Evolutionary conservation across 2,888 invertebrate genomes (phyloP).

Genomic region (Lasiommata megera): DNA sequence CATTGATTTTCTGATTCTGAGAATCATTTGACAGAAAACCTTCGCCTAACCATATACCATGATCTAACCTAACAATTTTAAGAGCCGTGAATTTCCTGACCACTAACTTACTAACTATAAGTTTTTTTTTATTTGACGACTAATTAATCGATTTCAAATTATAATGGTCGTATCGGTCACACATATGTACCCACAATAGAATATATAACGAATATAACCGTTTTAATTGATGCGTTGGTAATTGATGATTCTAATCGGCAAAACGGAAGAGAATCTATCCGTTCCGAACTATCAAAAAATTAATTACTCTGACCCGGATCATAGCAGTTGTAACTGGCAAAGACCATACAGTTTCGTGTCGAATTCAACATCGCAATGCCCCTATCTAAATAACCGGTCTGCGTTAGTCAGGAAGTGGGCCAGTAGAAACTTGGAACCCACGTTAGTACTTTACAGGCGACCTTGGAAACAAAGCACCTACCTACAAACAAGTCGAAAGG

Average conservation of each 20-base stretch:
- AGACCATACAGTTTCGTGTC: conserved; percentile 50
- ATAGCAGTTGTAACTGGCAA: conserved; percentile 22
- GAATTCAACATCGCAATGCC: conserved; percentile 46
- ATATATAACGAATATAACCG: conserved; percentile 2
- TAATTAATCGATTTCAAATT: background rate
- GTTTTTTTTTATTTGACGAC: too few relatives aligned
- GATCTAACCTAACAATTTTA: too few relatives aligned
- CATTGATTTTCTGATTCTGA: too few relatives aligned
- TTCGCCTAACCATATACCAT: too few relatives aligned
- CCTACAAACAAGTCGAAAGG: conserved; percentile 13
- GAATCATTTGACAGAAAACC: too few relatives aligned
- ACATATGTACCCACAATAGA: background rate
- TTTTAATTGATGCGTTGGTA: conserved; percentile 15
- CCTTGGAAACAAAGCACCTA: conserved; percentile 63
- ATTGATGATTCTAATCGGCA: conserved; percentile 7
- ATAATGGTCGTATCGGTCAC: conserved; percentile 5
- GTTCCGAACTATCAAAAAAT: conserved; percentile 38
- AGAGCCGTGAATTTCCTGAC: too few relatives aligned
- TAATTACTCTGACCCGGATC: conserved; percentile 64
- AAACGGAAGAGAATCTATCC: conserved; percentile 22
- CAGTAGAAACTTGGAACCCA: conserved; percentile 66
- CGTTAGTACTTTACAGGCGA: conserved; percentile 44
- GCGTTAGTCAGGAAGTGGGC: conserved; percentile 57
- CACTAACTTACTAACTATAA: too few relatives aligned
- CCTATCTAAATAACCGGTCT: conserved; percentile 58